Evolutionary conservation across 2,888 invertebrate species (phyloP).

Genomic region (Amphipyra tragopoginis): DNA sequence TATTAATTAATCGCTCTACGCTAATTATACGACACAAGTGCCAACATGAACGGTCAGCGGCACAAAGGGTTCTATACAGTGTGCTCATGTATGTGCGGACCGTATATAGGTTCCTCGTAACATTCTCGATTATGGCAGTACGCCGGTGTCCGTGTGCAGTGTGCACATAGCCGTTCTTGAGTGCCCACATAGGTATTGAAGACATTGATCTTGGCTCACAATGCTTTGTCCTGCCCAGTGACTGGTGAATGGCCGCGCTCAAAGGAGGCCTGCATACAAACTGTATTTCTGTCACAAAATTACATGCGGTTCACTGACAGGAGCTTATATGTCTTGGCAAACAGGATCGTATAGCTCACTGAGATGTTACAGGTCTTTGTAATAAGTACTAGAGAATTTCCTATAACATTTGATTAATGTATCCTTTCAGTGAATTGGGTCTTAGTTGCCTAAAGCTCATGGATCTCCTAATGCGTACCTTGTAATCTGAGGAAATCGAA

Average conservation of each 20-base stretch:
- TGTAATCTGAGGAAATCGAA: too few relatives aligned
- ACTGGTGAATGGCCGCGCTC: slow-evolving; percentile 74
- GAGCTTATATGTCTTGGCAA: slow-evolving; percentile 32
- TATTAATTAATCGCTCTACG: slow-evolving; percentile 86
- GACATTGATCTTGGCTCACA: slow-evolving; percentile 83
- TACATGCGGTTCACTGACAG: slow-evolving; percentile 59
- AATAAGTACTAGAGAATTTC: background rate
- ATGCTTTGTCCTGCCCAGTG: slow-evolving; percentile 79
- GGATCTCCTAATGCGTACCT: too few relatives aligned
- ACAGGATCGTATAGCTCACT: slow-evolving; percentile 23
- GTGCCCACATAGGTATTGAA: slow-evolving; percentile 73
- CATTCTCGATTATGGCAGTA: slow-evolving; percentile 68
- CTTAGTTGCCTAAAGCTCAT: too few relatives aligned
- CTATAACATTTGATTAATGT: slow-evolving; percentile 4
- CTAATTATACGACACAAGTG: slow-evolving; percentile 85
- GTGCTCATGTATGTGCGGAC: slow-evolving; percentile 46
- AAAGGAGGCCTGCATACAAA: slow-evolving; percentile 76
- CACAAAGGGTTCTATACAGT: slow-evolving; percentile 72
- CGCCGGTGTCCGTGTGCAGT: slow-evolving; percentile 62
- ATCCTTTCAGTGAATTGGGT: too few relatives aligned
- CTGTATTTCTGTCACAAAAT: slow-evolving; percentile 77
- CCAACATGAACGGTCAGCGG: slow-evolving; percentile 76
- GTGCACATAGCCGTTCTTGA: slow-evolving; percentile 73
- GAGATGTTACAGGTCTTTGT: slow-evolving; percentile 15
- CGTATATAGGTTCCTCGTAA: slow-evolving; percentile 46